Conservation (phyloP, 2,888 invertebrate species). For the Tetranychus piercei region DNA sequence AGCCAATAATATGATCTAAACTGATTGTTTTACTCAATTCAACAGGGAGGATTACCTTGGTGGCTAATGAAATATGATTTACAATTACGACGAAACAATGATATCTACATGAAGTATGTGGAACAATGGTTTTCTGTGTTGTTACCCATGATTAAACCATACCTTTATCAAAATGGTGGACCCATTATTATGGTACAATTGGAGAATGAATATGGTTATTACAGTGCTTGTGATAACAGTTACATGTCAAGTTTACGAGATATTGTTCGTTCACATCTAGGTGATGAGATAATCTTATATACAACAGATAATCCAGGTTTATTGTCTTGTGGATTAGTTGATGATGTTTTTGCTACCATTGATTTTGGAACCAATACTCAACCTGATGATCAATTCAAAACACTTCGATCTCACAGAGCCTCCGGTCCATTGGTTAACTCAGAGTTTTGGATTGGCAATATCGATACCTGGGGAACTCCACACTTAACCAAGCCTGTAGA, state of each 20-base stretch:
- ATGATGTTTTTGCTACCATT: conserved; percentile 49
- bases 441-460: not conserved
- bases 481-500: not conserved
- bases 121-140: conserved; percentile 38
- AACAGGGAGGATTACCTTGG: conserved; percentile 51
- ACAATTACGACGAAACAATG: conserved; percentile 33
- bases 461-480: not conserved
- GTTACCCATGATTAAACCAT: conserved; percentile 37
- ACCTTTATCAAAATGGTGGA: conserved; percentile 53
- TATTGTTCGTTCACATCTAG: conserved; percentile 41
- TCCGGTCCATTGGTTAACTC: conserved; percentile 55
- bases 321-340: conserved; percentile 44
- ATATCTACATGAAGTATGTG: conserved; percentile 35
- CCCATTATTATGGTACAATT: conserved; percentile 68
- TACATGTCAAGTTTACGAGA: conserved; percentile 52
- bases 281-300: conserved; percentile 51
- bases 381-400: conserved; percentile 21
- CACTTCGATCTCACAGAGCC: conserved; percentile 36
- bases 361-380: conserved; percentile 31
- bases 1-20: not conserved
- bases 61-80: conserved; percentile 45
- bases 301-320: conserved; percentile 55
- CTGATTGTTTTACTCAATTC: conserved; percentile 35
- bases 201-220: conserved; percentile 85
- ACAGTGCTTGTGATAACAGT: conserved; percentile 46